Base-by-base conservation (phyloP, 2,888 invertebrate genomes). In the Leucophenga montana region DNA sequence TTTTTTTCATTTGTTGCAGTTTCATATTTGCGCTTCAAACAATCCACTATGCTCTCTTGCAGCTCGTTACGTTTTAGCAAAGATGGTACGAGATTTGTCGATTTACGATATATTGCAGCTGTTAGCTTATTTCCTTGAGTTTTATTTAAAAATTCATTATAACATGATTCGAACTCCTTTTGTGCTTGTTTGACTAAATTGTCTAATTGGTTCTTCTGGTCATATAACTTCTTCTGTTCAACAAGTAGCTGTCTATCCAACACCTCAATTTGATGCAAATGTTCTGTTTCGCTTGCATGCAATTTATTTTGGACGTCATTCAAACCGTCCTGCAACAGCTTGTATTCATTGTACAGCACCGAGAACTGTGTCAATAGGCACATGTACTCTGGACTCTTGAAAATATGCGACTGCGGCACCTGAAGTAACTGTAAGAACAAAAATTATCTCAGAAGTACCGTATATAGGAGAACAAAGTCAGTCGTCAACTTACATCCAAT, bases 191-290 rank as follows among this genome's bases (percentile, higher is more conserved):
- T n/a, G n/a, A n/a, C n/a, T n/a, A n/a, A n/a, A n/a, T n/a, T n/a
- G n/a, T n/a, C n/a, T n/a, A n/a, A n/a, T n/a, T n/a, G n/a, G 44
- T 98, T 97, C 89, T 98, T 95, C 88, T 98, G 98, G 22, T 97
- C 95, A 67, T 98, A 91, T 14, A 98, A 90, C 75, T 97, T 97
- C 87, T 98, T 98, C 87, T 98, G 98, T 8, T 96, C 94, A 78
- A 95, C 93, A 69, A 98, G 89, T 89, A 99, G 98, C 90, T 99
- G 98, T 85, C 97, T 96, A 95, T 98, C 98, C 97, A 99, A 98
- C 91, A 98, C 95, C 89, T 98, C 98, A 79, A 99, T 97, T 87
- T 98, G 98, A 8, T 97, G 91, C 84, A 97, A 91, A 90, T 99
- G 98, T 57, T 95, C 92, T 87, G 97, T 97, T 88, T 98, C 97